A percentile compares a stretch with the other conserved stretches of the same genome.
phyloP scores from a whole-genome alignment of 2,113 vertebrate species.

The Python bivittatus region DNA sequence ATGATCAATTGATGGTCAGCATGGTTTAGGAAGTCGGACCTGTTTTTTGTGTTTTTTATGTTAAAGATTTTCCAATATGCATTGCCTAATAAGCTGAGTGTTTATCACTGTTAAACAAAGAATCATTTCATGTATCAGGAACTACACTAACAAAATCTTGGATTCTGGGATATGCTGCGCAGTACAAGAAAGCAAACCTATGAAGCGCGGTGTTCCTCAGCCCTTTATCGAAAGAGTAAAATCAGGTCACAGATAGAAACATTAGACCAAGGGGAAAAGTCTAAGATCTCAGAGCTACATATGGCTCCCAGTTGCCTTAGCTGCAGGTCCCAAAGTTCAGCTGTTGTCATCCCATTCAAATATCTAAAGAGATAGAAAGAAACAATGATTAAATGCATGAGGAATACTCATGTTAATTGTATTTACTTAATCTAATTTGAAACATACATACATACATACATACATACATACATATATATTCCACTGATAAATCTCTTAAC shows the following conservation, averaged over 20 bases:
- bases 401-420: neutral
- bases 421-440: neutral
- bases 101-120: neutral
- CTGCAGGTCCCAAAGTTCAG: neutral
- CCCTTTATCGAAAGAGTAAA: neutral
- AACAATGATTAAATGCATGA: neutral
- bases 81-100: neutral
- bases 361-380: neutral
- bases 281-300: neutral
- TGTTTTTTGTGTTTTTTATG: neutral
- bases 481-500: neutral
- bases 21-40: constrained; percentile 42
- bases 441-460: too few relatives aligned
- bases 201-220: neutral
- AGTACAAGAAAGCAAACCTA: neutral
- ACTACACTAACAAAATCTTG: neutral
- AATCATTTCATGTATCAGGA: neutral
- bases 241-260: neutral
- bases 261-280: neutral
- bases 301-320: neutral
- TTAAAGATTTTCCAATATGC: neutral
- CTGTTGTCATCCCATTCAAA: neutral
- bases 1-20: neutral
- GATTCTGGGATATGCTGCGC: neutral
- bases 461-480: neutral